Conservation (phyloP, 2,113 vertebrate species). For the Vidua macroura region DNA sequence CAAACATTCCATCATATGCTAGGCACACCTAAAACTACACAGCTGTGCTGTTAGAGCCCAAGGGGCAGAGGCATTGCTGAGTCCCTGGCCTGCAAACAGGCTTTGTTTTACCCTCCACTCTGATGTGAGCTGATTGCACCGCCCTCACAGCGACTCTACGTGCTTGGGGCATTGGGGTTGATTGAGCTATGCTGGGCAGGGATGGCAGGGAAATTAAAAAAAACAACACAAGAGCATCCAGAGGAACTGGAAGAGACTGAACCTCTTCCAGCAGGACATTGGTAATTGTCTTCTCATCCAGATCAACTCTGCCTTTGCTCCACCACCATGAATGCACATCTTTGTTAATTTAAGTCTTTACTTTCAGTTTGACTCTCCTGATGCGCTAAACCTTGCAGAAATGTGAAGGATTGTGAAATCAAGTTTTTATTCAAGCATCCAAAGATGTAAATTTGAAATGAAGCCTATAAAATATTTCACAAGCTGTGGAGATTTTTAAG, state of each 20-base stretch:
- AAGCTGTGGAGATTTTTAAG: neutral
- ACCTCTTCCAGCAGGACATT: neutral
- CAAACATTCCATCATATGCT: neutral
- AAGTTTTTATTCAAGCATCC: neutral
- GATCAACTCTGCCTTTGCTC: neutral
- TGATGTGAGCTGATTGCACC: neutral
- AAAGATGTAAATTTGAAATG: conserved; percentile 20
- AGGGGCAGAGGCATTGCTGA: neutral
- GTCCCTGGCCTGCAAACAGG: neutral
- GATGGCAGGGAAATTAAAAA: neutral
- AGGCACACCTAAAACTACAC: neutral
- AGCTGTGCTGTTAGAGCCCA: neutral
- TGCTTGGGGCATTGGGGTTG: neutral
- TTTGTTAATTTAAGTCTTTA: neutral
- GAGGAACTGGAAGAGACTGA: neutral
- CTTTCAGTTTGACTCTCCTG: neutral
- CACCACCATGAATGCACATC: neutral
- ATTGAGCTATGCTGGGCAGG: neutral
- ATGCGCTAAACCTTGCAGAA: conserved; percentile 31
- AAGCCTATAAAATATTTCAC: conserved; percentile 4
- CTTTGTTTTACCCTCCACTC: neutral
- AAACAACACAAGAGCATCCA: neutral
- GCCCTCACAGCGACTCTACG: neutral
- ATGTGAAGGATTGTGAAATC: conserved; percentile 17
- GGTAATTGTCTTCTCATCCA: neutral